Base-by-base conservation (phyloP, 2,888 invertebrate genomes). In the Thelaira solivaga region DNA sequence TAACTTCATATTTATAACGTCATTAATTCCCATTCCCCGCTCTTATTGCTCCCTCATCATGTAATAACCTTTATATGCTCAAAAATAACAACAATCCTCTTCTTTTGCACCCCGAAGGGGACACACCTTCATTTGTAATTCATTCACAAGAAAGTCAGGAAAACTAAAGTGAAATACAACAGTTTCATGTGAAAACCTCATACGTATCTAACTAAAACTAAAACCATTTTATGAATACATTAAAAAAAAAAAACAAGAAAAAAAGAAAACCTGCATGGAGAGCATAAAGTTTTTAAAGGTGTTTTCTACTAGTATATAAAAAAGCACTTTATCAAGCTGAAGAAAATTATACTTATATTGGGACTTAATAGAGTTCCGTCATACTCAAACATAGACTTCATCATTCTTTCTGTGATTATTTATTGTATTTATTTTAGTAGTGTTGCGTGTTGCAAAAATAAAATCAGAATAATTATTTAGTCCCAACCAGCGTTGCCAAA, bases 181-280 rank as follows among this genome's bases (percentile, higher is more conserved):
- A 55, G 51, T 65, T 78, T 74, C 74, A 55, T 74, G 74, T 61
- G 49, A 65, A 74, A 65, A 64, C 59, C 69, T 69, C 69, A 78
- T 74, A 53, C 53, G 65, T 74, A 69, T 74, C 69, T 11, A 10
- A 43, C 22, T 26, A 39, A 68, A 47, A 75, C 16, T 26, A 53
- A 73, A 59, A 51, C 64, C 45, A 65, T 39, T 69, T 73, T 69
- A 69, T 78, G 77, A 78, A 74, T 73, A 74, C n/a, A 78, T 74
- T 78, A 67, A 47, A 20, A 16, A n/a, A n/a, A n/a, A n/a, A n/a
- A n/a, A n/a, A n/a, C n/a, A n/a, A n/a, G n/a, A n/a, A n/a, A n/a
- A n/a, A n/a, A n/a, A n/a, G 47, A 53, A n/a, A 65, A 36, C 13
- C 26, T 24, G 7, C 6, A 16, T 39, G 4, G 1, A 20, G 7